phyloP scores from a whole-genome alignment of 2,888 invertebrate genomes.

The Drosophila koepferae region DNA sequence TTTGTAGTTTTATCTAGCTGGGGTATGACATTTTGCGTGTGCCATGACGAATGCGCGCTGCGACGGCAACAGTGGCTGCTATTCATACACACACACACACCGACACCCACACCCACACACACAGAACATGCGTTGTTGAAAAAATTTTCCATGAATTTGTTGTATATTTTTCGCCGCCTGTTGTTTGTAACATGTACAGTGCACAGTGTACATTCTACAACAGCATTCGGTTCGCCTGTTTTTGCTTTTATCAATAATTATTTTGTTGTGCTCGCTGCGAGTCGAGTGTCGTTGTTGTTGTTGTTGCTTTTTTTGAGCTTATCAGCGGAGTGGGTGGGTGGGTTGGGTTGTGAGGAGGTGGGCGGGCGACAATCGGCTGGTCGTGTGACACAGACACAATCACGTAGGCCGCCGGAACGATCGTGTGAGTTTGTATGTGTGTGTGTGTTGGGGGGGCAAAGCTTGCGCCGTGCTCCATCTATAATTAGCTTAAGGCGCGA shows the following conservation, averaged over 20 bases:
- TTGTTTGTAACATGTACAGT: slow-evolving; percentile 58
- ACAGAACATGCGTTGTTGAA: neutral
- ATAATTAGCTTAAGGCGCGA: slow-evolving; percentile 68
- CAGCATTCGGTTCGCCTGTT: slow-evolving; percentile 15
- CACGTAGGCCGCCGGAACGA: slow-evolving; percentile 63
- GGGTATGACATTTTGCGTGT: slow-evolving; percentile 74
- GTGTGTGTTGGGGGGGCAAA: slow-evolving; percentile 36
- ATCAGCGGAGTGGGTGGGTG: slow-evolving; percentile 49
- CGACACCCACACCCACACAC: slow-evolving; percentile 32
- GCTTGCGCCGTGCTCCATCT: slow-evolving; percentile 53
- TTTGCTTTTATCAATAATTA: slow-evolving; percentile 78
- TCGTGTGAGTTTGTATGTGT: slow-evolving; percentile 16
- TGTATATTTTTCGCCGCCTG: slow-evolving; percentile 50
- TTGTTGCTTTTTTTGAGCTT: slow-evolving; percentile 36
- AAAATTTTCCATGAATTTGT: slow-evolving; percentile 78
- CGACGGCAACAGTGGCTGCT: slow-evolving; percentile 50
- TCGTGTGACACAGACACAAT: slow-evolving; percentile 78
- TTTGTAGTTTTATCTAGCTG: slow-evolving; percentile 65
- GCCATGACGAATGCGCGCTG: slow-evolving; percentile 73
- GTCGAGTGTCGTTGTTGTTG: slow-evolving; percentile 57
- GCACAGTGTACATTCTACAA: slow-evolving; percentile 19
- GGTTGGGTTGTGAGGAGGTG: neutral
- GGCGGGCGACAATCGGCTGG: slow-evolving; percentile 33
- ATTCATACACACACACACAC: slow-evolving; percentile 44
- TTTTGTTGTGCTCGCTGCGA: slow-evolving; percentile 74